Base-by-base conservation (phyloP, 2,888 invertebrate species). In the Plagodis dolabraria region DNA sequence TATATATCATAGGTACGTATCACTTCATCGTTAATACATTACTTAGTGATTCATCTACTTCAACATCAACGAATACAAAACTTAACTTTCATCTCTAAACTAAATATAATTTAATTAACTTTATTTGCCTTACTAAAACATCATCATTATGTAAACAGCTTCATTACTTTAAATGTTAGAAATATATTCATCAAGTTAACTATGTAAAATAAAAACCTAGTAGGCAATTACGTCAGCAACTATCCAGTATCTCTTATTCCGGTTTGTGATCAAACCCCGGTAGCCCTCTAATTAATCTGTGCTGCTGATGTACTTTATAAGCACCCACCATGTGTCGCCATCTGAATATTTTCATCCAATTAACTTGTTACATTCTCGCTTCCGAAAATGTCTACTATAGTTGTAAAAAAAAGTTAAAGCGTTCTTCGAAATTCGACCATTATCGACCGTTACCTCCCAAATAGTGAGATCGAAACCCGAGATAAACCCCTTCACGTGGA, bases 311-410 rank as follows among this genome's bases (percentile, higher is more conserved):
- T 80, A 78, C 76, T 79, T 73, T 77, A 77, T 83, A 83, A 81
- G 77, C 60, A 61, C 60, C 79, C 80, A 73, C 80, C 79, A 77
- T 82, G 82, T 84, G 86, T 83, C 79, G 80, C 71, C 77, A 74
- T 76, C 77, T 63, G 79, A 85, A 88, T 88, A 86, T 84, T 85
- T 90, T 76, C 75, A 83, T 75, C 91, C 91, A 92, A 92, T 92
- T 91, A 92, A 89, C 91, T 90, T 87, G 90, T 91, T 82, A 91
- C 85, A 89, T 87, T 92, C 88, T 88, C 87, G 89, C 90, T 90
- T 88, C 90, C 83, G 86, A 87, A 91, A 87, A 87, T 86, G 72
- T 83, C 79, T 81, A 64, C 62, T 53, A 57, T 64, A 60, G 52
- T 55, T 42, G 49, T 49, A 48, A 56, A 60, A 64, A 77, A 82